phyloP scores from a whole-genome alignment of 2,113 vertebrate species.

The Abramis brama region DNA sequence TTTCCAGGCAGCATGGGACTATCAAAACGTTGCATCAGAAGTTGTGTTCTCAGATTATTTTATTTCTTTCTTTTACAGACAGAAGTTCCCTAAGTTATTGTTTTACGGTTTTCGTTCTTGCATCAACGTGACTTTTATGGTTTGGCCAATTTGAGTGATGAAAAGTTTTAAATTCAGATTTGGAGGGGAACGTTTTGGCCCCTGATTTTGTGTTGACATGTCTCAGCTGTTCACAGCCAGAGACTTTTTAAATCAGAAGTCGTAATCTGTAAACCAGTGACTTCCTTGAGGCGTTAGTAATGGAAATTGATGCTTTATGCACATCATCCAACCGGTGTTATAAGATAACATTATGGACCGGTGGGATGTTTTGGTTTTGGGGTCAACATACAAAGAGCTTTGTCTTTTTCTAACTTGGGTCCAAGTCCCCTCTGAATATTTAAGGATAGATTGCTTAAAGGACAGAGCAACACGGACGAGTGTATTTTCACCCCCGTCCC shows the following conservation, averaged over 20 bases:
- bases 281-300: background rate
- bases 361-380: constrained; percentile 1
- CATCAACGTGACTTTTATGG: background rate
- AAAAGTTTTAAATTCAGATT: constrained; percentile 5
- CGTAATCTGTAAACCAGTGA: background rate
- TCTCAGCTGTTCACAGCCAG: background rate
- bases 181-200: background rate
- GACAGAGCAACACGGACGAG: constrained; percentile 61
- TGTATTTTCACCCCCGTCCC: constrained; percentile 41
- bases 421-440: constrained; percentile 62
- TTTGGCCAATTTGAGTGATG: background rate
- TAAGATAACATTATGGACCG: background rate
- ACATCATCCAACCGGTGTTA: background rate
- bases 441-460: constrained; percentile 69
- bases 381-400: constrained; percentile 26
- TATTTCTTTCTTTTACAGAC: background rate
- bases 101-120: background rate
- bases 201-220: background rate
- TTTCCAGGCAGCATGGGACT: background rate
- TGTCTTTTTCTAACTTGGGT: constrained; percentile 23
- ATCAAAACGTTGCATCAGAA: background rate
- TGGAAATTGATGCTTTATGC: background rate
- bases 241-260: background rate
- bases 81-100: background rate
- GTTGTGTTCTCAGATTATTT: background rate